Evolutionary conservation across 92 coral and sea anemone genomes (phyloP).

Genomic region (Bergia puertoricense): DNA sequence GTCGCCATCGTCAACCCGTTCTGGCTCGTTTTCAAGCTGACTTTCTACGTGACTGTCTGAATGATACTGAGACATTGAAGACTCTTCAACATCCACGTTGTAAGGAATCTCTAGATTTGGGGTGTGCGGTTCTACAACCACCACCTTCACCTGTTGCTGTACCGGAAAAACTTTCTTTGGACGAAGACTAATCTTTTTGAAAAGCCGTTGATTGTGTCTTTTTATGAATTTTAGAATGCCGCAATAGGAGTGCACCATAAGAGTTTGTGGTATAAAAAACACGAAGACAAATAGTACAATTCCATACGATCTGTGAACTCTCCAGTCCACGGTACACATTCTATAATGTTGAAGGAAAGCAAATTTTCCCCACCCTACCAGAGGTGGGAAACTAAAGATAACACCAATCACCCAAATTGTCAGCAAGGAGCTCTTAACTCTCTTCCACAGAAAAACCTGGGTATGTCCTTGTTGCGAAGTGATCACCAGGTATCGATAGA

Average conservation of each 20-base stretch:
- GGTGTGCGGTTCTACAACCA: not conserved
- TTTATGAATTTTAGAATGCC: conserved; percentile 64
- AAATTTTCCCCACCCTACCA: conserved; percentile 67
- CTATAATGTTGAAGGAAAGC: conserved; percentile 51
- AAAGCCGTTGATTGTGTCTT: conserved; percentile 52
- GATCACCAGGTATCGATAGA: conserved; percentile 62
- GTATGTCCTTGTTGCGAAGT: conserved; percentile 64
- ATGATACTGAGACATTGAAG: conserved; percentile 25
- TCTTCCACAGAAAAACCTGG: conserved; percentile 53
- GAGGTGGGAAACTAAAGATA: conserved; percentile 58
- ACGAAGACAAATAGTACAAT: conserved; percentile 53
- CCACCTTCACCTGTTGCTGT: not conserved
- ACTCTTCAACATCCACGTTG: not conserved
- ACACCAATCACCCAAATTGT: conserved; percentile 61
- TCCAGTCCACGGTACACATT: conserved; percentile 69
- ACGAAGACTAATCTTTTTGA: conserved; percentile 25
- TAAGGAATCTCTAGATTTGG: not conserved
- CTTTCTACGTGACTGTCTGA: not conserved
- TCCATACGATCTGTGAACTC: conserved; percentile 53
- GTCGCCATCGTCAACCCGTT: not conserved
- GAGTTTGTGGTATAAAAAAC: conserved; percentile 66
- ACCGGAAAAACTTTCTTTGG: conserved; percentile 10
- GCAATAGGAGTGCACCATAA: conserved; percentile 61
- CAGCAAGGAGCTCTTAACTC: conserved; percentile 52
- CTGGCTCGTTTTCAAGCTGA: not conserved